phyloP scores from a whole-genome alignment of 1,140 invertebrate genomes.

The Eupristina koningsbergeri region DNA sequence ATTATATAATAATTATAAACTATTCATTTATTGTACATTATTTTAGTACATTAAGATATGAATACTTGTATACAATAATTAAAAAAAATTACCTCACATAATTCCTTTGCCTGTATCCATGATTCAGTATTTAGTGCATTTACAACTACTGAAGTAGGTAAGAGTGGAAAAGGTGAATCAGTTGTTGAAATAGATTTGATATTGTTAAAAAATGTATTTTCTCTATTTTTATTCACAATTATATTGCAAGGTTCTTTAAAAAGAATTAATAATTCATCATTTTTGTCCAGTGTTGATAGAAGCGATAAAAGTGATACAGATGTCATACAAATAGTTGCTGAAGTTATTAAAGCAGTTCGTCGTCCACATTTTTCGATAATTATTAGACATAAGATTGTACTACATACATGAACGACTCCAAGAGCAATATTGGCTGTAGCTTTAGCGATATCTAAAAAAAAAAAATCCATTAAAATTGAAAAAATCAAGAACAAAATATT shows the following conservation, averaged over 20 bases:
- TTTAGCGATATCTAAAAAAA: slow-evolving; percentile 63
- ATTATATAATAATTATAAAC: neutral
- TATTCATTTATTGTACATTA: too few relatives aligned
- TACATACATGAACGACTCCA: slow-evolving; percentile 67
- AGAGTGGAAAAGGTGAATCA: slow-evolving; percentile 65
- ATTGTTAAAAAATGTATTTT: slow-evolving; percentile 49
- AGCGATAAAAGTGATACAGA: slow-evolving; percentile 68
- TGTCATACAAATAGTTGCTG: slow-evolving; percentile 71
- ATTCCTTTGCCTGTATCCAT: slow-evolving; percentile 65
- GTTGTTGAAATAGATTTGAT: slow-evolving; percentile 55
- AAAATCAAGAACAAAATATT: neutral
- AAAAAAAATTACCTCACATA: slow-evolving; percentile 60
- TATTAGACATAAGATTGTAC: slow-evolving; percentile 66
- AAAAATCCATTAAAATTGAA: too few relatives aligned
- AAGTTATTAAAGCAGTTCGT: slow-evolving; percentile 73
- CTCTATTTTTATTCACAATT: slow-evolving; percentile 28
- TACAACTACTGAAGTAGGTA: slow-evolving; percentile 67
- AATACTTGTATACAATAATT: neutral
- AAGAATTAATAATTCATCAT: slow-evolving; percentile 58
- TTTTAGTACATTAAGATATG: too few relatives aligned
- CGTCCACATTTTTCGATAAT: slow-evolving; percentile 75
- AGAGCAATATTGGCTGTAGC: slow-evolving; percentile 67
- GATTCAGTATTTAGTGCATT: slow-evolving; percentile 62
- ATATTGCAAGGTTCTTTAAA: slow-evolving; percentile 57
- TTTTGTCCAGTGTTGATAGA: slow-evolving; percentile 68